Percentiles rank a stretch among this genome's conserved stretches.
Conservation (phyloP, 2,888 invertebrate species). For the Pachymerium ferrugineum region DNA sequence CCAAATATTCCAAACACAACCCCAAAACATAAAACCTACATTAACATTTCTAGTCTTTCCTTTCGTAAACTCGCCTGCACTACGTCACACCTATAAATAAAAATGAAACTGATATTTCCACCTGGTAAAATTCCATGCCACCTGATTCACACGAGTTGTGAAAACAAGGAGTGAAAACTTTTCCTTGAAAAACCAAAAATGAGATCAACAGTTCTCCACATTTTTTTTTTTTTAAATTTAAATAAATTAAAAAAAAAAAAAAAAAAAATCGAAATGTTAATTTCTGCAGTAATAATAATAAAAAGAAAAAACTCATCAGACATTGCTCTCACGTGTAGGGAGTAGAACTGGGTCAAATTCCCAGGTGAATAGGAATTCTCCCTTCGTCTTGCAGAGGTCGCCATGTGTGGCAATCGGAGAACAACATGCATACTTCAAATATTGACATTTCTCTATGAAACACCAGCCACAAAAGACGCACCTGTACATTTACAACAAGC, state of each 20-base stretch:
- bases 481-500: not conserved
- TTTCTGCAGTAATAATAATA: too few relatives aligned
- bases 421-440: not conserved
- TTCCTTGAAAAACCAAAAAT: not conserved
- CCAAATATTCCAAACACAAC: not conserved
- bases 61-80: not conserved
- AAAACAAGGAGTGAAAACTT: not conserved
- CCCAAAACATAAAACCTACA: not conserved
- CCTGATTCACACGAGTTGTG: not conserved
- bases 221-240: too few relatives aligned
- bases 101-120: not conserved
- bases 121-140: not conserved
- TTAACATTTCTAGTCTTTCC: not conserved
- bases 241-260: too few relatives aligned
- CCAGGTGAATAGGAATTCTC: not conserved
- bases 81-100: not conserved
- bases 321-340: not conserved
- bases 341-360: not conserved
- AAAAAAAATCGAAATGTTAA: too few relatives aligned
- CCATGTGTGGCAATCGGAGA: not conserved
- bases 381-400: not conserved
- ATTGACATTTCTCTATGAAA: not conserved
- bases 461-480: not conserved
- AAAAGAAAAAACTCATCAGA: not conserved
- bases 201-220: not conserved